These are phyloP conservation scores for Bostrychus sinensis DNA, from an alignment of 2,113 vertebrate genomes.

Conservation along the genomic window DNA sequence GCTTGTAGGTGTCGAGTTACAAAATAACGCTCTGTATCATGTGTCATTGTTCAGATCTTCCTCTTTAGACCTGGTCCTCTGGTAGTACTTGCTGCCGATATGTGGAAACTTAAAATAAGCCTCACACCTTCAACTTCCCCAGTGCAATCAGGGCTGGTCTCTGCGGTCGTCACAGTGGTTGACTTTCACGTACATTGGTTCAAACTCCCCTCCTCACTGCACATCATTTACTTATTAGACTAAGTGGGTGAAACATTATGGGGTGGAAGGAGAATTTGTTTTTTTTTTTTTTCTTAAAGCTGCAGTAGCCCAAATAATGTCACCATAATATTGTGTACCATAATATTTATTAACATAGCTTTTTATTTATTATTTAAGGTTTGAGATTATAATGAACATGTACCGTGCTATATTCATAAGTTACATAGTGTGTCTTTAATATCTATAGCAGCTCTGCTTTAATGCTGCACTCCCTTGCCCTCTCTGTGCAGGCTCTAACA, in stretches of 20 bases:
- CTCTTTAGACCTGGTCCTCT: conserved; percentile 27
- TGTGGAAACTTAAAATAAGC: conserved; percentile 54
- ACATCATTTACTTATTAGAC: conserved; percentile 55
- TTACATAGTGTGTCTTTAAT: too few relatives aligned
- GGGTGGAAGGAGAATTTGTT: conserved; percentile 36
- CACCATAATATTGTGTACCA: too few relatives aligned
- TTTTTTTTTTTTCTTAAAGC: conserved; percentile 22
- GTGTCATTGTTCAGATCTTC: conserved; percentile 18
- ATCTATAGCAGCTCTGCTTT: conserved; percentile 50
- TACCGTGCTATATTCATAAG: too few relatives aligned
- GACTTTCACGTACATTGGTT: conserved; percentile 58
- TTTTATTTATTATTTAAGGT: too few relatives aligned
- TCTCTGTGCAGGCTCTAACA: conserved; percentile 43
- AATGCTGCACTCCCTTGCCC: conserved; percentile 62
- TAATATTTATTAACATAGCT: too few relatives aligned
- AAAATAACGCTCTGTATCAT: not conserved
- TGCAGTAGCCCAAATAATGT: too few relatives aligned
- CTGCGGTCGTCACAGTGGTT: conserved; percentile 60
- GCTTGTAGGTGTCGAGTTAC: not conserved
- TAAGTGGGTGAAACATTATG: not conserved
- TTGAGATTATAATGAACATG: too few relatives aligned
- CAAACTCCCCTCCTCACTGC: conserved; percentile 47
- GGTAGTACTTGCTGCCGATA: conserved; percentile 39
- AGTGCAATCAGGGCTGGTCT: conserved; percentile 65
- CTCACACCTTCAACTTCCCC: conserved; percentile 66